Conservation (phyloP, 1,140 invertebrate species). For the Ceratina calcarata region DNA sequence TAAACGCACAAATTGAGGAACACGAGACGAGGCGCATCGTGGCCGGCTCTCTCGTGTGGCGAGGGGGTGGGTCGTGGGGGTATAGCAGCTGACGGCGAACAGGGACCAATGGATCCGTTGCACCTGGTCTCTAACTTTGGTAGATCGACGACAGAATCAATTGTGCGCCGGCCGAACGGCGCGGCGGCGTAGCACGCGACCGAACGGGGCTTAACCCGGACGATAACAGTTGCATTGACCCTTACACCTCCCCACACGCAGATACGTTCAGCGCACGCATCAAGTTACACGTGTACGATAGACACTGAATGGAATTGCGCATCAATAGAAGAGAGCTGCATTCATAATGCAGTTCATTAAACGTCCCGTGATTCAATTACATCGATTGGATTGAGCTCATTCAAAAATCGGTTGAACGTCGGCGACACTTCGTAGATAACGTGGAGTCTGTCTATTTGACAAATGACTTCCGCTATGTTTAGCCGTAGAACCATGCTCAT, state of each 20-base stretch:
- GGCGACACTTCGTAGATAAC: not conserved
- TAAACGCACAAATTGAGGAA: constrained; percentile 45
- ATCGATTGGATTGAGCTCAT: too few species aligned
- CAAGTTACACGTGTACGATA: too few species aligned
- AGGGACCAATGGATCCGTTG: constrained; percentile 47
- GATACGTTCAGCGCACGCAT: too few species aligned
- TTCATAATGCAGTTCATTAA: too few species aligned
- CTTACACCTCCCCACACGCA: constrained; percentile 33
- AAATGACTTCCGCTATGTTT: not conserved
- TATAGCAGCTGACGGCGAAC: constrained; percentile 58
- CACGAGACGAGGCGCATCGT: constrained; percentile 2
- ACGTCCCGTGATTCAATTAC: too few species aligned
- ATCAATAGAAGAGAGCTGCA: too few species aligned
- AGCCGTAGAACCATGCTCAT: not conserved
- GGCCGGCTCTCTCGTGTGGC: not conserved
- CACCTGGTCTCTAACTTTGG: constrained; percentile 58
- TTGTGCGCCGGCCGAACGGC: constrained; percentile 32
- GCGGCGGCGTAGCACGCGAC: constrained; percentile 51
- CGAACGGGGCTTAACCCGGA: constrained; percentile 14
- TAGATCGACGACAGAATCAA: constrained; percentile 62
- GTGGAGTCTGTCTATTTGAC: not conserved
- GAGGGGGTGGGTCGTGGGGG: constrained; percentile 54
- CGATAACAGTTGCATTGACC: constrained; percentile 55
- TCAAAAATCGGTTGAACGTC: too few species aligned
- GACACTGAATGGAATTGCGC: too few species aligned